Base-by-base conservation (phyloP, 2,113 vertebrate genomes). In the Rissa tridactyla region DNA sequence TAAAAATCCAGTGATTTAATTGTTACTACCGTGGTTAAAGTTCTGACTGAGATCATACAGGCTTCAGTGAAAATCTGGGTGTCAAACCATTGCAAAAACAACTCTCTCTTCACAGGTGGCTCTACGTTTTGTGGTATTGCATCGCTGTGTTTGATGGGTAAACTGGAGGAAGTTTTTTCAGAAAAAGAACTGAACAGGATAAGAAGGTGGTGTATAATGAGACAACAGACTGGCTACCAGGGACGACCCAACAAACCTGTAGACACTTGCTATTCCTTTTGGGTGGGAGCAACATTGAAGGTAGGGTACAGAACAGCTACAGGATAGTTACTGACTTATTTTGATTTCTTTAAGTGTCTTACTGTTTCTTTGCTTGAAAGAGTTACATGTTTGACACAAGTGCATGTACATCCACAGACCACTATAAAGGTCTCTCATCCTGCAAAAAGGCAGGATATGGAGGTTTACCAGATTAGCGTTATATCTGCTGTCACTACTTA, bases 211-310 rank as follows among this genome's bases (percentile, higher is more conserved):
- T 99, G 99, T 92, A 98, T 99, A 96, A 99, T 99, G 99, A 98
- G 99, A 81, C 99, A 99, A 95, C 99, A 99, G 95, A 99, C 97
- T 68, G 99, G 99, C 82, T 99, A 99, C 96, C 99, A 99, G 23
- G 99, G 99, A 38, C 98, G 99, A 71, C 99, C 99, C 46, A 99
- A 99, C 96, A 99, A 99, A 94, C 99, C 99, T 55, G 99, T 99
- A 49, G 99, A 99, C 97, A 99, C 99, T 8, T 99, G 99, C 96
- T 99, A 99, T 89, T 99, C 99, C 13, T 99, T 99, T 94, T 99
- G 99, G 99, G 99, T 99, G 81, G 99, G 99, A 97, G 99, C 99
- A 76, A 99, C 99, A 21, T 94, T 99, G 51, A 99, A 99, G 99
- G 99, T 99, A 98, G 95, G 25, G 80, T 95, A 75, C 49, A 51